Conservation (phyloP, 2,888 invertebrate genomes). For the Nineta flava region DNA sequence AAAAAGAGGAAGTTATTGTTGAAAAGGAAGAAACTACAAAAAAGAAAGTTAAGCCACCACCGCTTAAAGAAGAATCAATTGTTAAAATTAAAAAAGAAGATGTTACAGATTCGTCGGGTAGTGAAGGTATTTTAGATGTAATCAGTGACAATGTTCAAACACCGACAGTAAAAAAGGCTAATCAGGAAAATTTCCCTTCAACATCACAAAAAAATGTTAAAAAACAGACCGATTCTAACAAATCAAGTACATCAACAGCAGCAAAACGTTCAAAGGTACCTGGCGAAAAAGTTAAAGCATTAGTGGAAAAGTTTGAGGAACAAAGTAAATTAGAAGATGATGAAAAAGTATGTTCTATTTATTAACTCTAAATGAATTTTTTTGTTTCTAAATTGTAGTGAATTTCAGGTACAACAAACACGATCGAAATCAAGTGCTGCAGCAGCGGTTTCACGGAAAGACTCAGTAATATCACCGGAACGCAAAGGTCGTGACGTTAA, state of each 20-base stretch:
- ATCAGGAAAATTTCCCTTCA: not conserved
- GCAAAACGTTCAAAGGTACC: constrained; percentile 22
- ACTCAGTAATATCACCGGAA: constrained; percentile 1
- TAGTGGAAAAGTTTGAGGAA: constrained; percentile 22
- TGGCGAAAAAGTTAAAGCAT: constrained; percentile 23
- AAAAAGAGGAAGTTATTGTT: constrained; percentile 16
- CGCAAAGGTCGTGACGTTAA: constrained; percentile 13
- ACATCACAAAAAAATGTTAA: constrained; percentile 14
- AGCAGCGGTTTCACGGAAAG: constrained; percentile 7
- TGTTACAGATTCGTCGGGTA: constrained; percentile 10
- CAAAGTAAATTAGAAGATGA: constrained; percentile 18
- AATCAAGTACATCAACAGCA: constrained; percentile 13
- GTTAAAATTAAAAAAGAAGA: constrained; percentile 10
- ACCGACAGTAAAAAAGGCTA: constrained; percentile 7
- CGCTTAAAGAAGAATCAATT: constrained; percentile 7
- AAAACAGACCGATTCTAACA: constrained; percentile 17
- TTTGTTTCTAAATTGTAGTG: not conserved
- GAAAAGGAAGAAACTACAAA: constrained; percentile 12
- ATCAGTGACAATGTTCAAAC: constrained; percentile 3
- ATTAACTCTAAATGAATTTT: not conserved
- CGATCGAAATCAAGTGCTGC: constrained; percentile 21
- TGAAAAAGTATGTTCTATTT: constrained; percentile 11
- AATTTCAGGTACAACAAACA: constrained; percentile 22
- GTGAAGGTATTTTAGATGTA: constrained; percentile 8
- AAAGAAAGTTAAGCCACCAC: constrained; percentile 14